Evolutionary conservation across 1,140 invertebrate genomes (phyloP), one percentile per base, ranked within the genome.

Genomic region (Cecropterus lyciades): DNA sequence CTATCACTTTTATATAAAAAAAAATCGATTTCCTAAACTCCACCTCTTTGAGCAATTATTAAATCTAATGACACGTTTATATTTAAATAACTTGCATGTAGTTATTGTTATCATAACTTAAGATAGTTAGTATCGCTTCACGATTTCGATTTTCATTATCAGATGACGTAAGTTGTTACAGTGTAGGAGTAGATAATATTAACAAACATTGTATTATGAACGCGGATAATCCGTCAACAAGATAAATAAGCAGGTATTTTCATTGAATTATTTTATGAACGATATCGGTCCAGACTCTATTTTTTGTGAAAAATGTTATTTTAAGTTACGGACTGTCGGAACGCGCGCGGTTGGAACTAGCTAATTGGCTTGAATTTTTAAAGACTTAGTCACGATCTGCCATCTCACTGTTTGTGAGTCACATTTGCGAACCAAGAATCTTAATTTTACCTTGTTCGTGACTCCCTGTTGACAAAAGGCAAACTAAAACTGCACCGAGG

Each of bases 321-420:
- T 46, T 60, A 53, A 65, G 51, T 27, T 24, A 51, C 40, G 13
- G 59, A 46, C 51, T 51, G 33, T 15, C 40, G 53, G 56, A 67
- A 59, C 16, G 46, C 64, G 40, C 37, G 66, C 68, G 59, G 73
- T 62, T 57, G 49, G 76, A 80, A 70, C 73, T 79, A 72, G 70
- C 77, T 85, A 82, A 84, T 83, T 85, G 77, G 73, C 70, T 82
- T 80, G 76, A 82, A 87, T 88, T 86, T 88, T 90, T 87, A 78
- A 87, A 74, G 72, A 46, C 73, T 90, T 89, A 87, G 82, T 91
- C 87, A 90, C 78, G 73, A 73, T 60, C 59, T 53, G 63, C 67
- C 67, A 77, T 80, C 75, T 80, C 75, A 78, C 72, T 70, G 49
- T 70, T 67, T 76, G 76, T 90, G 87, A 90, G 62, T 90, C 87